Percentiles rank a stretch among this genome's conserved stretches.
Evolutionary conservation across 1,140 invertebrate genomes (phyloP).

Genomic region (Ruditapes philippinarum): DNA sequence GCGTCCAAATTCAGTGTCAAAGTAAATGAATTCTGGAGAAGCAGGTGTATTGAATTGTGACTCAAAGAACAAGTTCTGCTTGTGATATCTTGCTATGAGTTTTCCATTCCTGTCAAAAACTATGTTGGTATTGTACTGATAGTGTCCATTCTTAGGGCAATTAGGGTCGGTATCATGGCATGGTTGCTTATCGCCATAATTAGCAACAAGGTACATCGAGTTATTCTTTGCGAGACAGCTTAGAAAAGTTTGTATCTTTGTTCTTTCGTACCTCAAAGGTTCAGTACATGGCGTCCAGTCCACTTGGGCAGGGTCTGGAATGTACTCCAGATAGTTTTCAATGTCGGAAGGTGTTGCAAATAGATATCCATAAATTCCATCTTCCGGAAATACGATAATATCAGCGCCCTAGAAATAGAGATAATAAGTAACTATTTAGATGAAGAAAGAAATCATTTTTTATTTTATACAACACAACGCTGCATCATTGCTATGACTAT

Average conservation of each 20-base stretch:
- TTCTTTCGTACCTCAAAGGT: constrained; percentile 43
- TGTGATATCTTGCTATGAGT: constrained; percentile 91
- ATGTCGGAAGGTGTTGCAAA: constrained; percentile 61
- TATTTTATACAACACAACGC: no score
- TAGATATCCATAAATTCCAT: constrained; percentile 87
- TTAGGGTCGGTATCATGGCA: constrained; percentile 87
- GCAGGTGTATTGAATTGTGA: constrained; percentile 89
- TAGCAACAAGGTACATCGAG: constrained; percentile 90
- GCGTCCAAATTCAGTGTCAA: constrained; percentile 92
- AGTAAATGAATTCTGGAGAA: constrained; percentile 70
- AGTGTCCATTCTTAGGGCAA: constrained; percentile 87
- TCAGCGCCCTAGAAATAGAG: constrained; percentile 89
- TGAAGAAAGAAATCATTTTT: no score
- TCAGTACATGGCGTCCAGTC: constrained; percentile 77
- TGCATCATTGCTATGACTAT: no score
- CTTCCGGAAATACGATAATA: constrained; percentile 95
- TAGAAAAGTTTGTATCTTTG: constrained; percentile 72
- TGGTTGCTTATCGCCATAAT: constrained; percentile 90
- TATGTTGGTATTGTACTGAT: constrained; percentile 92
- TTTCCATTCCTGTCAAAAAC: constrained; percentile 90
- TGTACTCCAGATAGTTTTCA: constrained; percentile 77
- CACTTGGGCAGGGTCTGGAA: constrained; percentile 81
- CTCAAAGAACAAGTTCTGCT: constrained; percentile 88
- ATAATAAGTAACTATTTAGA: no score
- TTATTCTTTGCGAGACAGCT: constrained; percentile 89